Conservation (phyloP, 1,140 invertebrate genomes). For the Asobara japonica region DNA sequence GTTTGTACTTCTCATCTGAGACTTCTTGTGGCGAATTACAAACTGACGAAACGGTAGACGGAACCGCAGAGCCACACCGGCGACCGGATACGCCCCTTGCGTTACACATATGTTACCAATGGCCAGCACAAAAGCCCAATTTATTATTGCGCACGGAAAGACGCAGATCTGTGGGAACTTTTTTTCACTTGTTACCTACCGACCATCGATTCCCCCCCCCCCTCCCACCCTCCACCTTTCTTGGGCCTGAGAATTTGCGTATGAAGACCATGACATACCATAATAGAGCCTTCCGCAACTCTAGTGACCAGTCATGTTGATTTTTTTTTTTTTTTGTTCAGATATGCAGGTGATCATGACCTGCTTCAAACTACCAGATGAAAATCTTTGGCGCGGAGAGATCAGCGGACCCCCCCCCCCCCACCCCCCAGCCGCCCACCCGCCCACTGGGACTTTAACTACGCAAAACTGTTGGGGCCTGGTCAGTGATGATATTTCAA, state of each 20-base stretch:
- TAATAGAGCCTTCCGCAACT: too few relatives aligned
- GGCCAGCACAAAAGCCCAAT: conserved; percentile 9
- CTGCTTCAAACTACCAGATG: too few relatives aligned
- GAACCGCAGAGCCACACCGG: conserved; percentile 29
- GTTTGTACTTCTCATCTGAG: conserved; percentile 15
- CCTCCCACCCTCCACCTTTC: background rate
- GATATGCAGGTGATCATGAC: too few relatives aligned
- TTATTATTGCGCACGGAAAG: conserved; percentile 32
- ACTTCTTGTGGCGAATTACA: conserved; percentile 26
- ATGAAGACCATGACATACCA: background rate
- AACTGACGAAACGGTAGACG: conserved; percentile 32
- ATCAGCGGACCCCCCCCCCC: too few relatives aligned
- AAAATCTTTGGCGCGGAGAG: too few relatives aligned
- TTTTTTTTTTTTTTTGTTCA: too few relatives aligned
- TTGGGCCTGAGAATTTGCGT: background rate
- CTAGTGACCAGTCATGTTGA: too few relatives aligned
- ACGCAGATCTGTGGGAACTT: conserved; percentile 34
- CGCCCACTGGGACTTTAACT: too few relatives aligned
- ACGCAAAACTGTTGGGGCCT: too few relatives aligned
- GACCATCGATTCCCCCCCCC: background rate
- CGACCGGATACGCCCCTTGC: conserved; percentile 36
- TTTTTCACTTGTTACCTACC: conserved; percentile 20
- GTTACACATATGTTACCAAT: conserved; percentile 34
- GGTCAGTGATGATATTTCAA: too few relatives aligned
- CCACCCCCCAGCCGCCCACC: too few relatives aligned